These are phyloP conservation scores for Deilephila porcellus DNA, from an alignment of 2,888 invertebrate genomes.

Conservation along the genomic window DNA sequence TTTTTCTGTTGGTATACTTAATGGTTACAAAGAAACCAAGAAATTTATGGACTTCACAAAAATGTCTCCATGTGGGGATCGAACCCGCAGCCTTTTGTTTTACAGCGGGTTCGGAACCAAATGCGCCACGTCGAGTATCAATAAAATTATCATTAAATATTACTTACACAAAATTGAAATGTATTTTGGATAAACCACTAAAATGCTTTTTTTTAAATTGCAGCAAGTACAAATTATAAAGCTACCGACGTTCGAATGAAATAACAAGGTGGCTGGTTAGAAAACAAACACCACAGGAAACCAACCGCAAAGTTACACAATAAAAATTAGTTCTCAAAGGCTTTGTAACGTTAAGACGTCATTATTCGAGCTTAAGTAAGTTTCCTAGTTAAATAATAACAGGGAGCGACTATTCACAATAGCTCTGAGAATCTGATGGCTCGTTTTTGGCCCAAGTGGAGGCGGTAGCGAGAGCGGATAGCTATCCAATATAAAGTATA, in stretches of 20 bases:
- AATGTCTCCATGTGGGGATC: too few relatives aligned
- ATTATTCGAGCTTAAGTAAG: conserved; percentile 46
- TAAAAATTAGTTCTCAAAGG: conserved; percentile 40
- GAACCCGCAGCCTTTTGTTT: too few relatives aligned
- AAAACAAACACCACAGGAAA: conserved; percentile 8
- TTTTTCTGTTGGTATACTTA: too few relatives aligned
- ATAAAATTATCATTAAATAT: too few relatives aligned
- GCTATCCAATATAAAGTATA: not conserved
- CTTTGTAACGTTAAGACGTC: conserved; percentile 29
- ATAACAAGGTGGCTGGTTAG: not conserved
- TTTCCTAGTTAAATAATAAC: conserved; percentile 55
- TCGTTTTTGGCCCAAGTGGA: not conserved
- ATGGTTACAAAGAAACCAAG: too few relatives aligned
- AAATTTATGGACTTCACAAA: too few relatives aligned
- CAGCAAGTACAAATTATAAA: not conserved
- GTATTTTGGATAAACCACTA: not conserved
- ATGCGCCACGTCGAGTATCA: too few relatives aligned
- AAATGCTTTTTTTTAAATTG: not conserved
- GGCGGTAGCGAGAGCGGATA: not conserved
- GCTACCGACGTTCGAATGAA: not conserved
- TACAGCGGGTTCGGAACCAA: too few relatives aligned
- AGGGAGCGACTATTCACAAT: conserved; percentile 33
- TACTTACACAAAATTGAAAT: too few relatives aligned
- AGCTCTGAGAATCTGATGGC: not conserved
- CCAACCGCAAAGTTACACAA: conserved; percentile 14